Evolutionary conservation across 2,113 vertebrate species (phyloP).

Genomic region (Myiozetetes cayanensis): DNA sequence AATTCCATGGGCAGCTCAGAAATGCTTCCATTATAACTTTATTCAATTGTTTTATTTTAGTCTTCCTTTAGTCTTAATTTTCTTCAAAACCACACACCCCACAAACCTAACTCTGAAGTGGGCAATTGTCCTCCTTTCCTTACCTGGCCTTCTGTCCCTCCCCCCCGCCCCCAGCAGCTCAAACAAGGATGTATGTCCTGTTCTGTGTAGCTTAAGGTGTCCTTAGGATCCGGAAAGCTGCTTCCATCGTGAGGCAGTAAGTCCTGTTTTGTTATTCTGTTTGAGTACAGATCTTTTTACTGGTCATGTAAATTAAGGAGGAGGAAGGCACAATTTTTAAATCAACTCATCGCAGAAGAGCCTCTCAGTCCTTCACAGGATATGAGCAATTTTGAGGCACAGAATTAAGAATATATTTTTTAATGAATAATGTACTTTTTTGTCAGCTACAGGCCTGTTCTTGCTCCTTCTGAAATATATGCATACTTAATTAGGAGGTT

Average conservation of each 20-base stretch:
- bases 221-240: background rate
- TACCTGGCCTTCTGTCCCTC: background rate
- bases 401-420: background rate
- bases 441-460: background rate
- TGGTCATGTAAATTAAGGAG: background rate
- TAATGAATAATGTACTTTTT: background rate
- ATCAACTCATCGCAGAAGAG: background rate
- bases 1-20: background rate
- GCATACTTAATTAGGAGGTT: background rate
- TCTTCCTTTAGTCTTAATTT: background rate
- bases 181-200: constrained; percentile 31
- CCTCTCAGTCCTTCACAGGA: background rate
- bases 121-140: background rate
- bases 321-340: background rate
- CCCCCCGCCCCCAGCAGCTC: background rate
- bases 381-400: background rate
- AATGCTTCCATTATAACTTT: background rate
- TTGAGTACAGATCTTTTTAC: background rate
- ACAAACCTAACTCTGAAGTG: background rate
- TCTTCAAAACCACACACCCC: background rate
- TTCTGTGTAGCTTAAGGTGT: background rate
- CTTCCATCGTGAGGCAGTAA: background rate
- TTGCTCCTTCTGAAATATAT: background rate
- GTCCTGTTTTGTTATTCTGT: constrained; percentile 30
- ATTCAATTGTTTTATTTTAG: background rate